A percentile compares a stretch with the other conserved stretches of the same genome.
Conservation (phyloP, 2,797 vertebrate species). For the Melanogrammus aeglefinus region DNA sequence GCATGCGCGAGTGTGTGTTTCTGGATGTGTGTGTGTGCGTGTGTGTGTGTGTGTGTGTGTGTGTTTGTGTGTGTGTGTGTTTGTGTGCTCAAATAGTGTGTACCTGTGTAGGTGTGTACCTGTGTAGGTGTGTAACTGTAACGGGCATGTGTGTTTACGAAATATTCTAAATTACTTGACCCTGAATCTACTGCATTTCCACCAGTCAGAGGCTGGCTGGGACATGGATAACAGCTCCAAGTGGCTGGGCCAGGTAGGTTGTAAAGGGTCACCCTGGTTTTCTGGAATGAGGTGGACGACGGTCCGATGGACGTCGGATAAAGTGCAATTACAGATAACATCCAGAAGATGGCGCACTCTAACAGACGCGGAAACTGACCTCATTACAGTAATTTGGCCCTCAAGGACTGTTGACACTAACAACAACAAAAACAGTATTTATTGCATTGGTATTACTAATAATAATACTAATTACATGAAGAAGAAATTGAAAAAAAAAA, state of each 20-base stretch:
- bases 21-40: too few relatives aligned
- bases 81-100: too few relatives aligned
- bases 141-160: conserved; percentile 28
- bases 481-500: too few relatives aligned
- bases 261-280: conserved; percentile 22
- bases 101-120: background rate
- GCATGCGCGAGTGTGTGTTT: background rate
- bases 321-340: conserved; percentile 43
- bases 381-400: background rate
- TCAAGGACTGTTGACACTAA: too few relatives aligned
- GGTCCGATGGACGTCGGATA: background rate
- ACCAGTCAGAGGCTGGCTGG: background rate
- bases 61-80: background rate
- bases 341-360: conserved; percentile 63
- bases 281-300: background rate
- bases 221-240: background rate
- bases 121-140: conserved; percentile 13
- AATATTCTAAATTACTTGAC: conserved; percentile 59
- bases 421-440: too few relatives aligned
- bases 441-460: background rate
- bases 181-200: conserved; percentile 23
- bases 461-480: background rate
- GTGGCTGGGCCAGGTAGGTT: background rate
- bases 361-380: conserved; percentile 29
- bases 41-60: conserved; percentile 7